A percentile compares a stretch with the other conserved stretches of the same genome.
These are phyloP conservation scores for Phania funesta DNA, from an alignment of 2,888 invertebrate species.

Conservation along the genomic window DNA sequence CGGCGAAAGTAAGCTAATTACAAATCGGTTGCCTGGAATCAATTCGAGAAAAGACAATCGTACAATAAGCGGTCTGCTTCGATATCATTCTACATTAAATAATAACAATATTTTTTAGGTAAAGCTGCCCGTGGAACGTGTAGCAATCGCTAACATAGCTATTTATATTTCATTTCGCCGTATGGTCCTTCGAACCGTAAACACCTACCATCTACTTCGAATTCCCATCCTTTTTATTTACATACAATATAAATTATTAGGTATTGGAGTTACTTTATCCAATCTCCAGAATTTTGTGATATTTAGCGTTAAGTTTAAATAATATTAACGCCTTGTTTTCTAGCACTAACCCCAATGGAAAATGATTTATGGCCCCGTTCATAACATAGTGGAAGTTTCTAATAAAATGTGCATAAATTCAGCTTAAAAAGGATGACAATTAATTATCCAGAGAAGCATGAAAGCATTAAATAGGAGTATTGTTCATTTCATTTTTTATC, in stretches of 20 bases:
- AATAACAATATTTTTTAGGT: no score
- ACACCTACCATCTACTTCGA: background rate
- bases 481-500: background rate
- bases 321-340: conserved; percentile 26
- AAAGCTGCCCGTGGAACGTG: no score
- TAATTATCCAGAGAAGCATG: conserved; percentile 40
- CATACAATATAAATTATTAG: background rate
- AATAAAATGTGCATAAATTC: conserved; percentile 42
- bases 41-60: no score
- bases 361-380: conserved; percentile 24
- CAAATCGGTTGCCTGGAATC: no score
- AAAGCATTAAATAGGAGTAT: background rate
- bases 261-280: background rate
- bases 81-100: no score
- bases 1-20: no score
- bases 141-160: no score
- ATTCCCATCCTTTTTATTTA: background rate
- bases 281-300: conserved; percentile 27
- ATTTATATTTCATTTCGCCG: background rate
- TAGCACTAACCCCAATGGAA: background rate
- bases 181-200: background rate
- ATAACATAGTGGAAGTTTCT: background rate
- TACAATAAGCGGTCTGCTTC: no score
- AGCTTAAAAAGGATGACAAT: conserved; percentile 42
- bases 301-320: conserved; percentile 16